Percentiles rank a stretch among this genome's conserved stretches.
These are phyloP conservation scores for Tricholauxania praeusta DNA, from an alignment of 2,888 invertebrate genomes.

Conservation along the genomic window DNA sequence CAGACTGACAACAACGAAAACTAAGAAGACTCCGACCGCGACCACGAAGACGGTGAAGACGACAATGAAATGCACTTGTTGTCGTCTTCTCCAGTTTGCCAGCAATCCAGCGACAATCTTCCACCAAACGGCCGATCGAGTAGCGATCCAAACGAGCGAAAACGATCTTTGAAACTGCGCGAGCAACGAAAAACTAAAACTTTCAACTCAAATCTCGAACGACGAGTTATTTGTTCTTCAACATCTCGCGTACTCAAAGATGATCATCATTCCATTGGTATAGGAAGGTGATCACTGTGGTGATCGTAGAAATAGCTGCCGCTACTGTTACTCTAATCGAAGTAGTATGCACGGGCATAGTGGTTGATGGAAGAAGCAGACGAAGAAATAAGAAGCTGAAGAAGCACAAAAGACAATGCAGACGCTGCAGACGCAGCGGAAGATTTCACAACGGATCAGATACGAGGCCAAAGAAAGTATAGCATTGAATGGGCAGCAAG, in stretches of 20 bases:
- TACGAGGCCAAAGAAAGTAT: slow-evolving; percentile 68
- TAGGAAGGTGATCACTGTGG: neutral
- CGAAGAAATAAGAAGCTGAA: slow-evolving; percentile 26
- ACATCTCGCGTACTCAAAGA: slow-evolving; percentile 10
- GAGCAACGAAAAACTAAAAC: slow-evolving; percentile 9
- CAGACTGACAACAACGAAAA: neutral
- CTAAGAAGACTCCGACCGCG: slow-evolving; percentile 1
- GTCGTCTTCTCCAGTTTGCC: slow-evolving; percentile 20
- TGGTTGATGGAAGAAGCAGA: slow-evolving; percentile 6
- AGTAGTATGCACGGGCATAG: neutral
- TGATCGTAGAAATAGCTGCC: neutral
- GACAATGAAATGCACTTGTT: slow-evolving; percentile 25
- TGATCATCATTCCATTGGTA: neutral
- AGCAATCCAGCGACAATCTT: neutral
- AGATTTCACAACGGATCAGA: slow-evolving; percentile 44
- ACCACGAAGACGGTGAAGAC: slow-evolving; percentile 14
- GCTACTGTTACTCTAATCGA: slow-evolving; percentile 12
- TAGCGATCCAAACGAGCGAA: slow-evolving; percentile 2
- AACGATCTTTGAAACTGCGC: neutral
- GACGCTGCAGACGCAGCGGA: slow-evolving; percentile 22
- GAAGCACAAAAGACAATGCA: slow-evolving; percentile 5
- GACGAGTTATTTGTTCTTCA: slow-evolving; percentile 31
- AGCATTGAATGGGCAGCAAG: slow-evolving; percentile 55
- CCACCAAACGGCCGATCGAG: no score
- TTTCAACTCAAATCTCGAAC: slow-evolving; percentile 37